Evolutionary conservation across 1,140 invertebrate species (phyloP).

Genomic region (Macrobrachium nipponense): DNA sequence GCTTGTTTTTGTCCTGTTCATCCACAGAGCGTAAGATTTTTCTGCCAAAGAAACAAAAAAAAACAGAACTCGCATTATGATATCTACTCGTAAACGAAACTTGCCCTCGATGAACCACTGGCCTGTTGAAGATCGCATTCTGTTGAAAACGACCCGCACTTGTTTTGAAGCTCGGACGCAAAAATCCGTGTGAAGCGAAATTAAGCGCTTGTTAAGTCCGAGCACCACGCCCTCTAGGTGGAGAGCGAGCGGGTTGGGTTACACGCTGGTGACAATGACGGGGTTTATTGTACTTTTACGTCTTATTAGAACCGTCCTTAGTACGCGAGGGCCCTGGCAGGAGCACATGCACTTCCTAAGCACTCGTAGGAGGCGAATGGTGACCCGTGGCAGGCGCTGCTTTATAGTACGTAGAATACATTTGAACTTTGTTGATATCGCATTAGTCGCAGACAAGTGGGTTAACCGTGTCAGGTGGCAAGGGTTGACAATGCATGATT

Average conservation of each 20-base stretch:
- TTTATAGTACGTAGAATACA: background rate
- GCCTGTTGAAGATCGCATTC: no score
- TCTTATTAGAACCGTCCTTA: background rate
- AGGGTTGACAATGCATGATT: constrained; percentile 35
- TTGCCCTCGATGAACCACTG: no score
- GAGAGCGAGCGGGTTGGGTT: constrained; percentile 37
- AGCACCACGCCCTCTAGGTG: constrained; percentile 30
- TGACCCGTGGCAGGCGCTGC: background rate
- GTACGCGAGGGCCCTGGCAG: background rate
- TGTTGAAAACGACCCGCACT: no score
- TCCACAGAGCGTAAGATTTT: background rate
- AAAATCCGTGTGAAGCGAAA: background rate
- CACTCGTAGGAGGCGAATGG: background rate
- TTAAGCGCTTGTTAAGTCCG: constrained; percentile 7
- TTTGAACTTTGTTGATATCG: background rate
- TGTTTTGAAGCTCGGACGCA: no score
- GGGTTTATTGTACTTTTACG: constrained; percentile 30
- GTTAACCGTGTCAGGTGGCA: constrained; percentile 8
- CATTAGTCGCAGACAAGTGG: constrained; percentile 11
- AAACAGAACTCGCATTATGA: no score
- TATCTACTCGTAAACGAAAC: no score
- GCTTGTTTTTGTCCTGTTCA: constrained; percentile 22
- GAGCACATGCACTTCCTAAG: background rate
- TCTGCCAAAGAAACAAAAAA: no score
- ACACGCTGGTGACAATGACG: constrained; percentile 25